Evolutionary conservation across 2,113 vertebrate genomes (phyloP), one percentile per base, ranked within the genome.

Genomic region (Pseudorasbora parva): DNA sequence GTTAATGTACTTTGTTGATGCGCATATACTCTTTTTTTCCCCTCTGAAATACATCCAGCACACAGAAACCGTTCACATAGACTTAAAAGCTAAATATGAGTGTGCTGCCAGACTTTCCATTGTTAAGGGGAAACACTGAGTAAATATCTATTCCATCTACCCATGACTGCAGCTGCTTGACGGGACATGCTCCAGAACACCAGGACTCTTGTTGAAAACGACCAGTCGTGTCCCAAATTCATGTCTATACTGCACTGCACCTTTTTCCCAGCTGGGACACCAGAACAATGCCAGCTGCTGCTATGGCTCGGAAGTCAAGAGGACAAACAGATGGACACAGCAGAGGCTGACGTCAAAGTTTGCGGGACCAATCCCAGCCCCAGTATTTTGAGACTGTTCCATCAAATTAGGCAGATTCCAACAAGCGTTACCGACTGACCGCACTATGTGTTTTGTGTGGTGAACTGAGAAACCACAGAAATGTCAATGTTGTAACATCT

Each of bases 151-250:
- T 27, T 25, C 23, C 8, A 21, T 47, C 75, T 8, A 56, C 9
- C 5, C 64, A 41, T 71, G 75, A 60, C 27, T 33, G 41, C 64
- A 78, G 83, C 62, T 84, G 83, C 19, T 56, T 59, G 33, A 64
- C 30, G 41, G n/a, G 47, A 56, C 60, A 3, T 23, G 59, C 73
- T 77, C 56, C 41, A 71, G 27, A 47, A 78, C 72, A 66, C 25
- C 37, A 45, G 1, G 7, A 45, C n/a, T 41, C 30, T 41, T 41
- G 51, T n/a, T 37, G 11, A 78, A 62, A 60, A 78, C 2, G 30
- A 45, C 76, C 37, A 60, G 37, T 59, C 8, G 9, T 78, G 76
- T 60, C 41, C 71, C 37, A 62, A 6, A 43, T 78, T 78, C 75
- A 62, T 15, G n/a, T 62, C 56, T 62, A 45, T 19, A 45, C 14